Evolutionary conservation across 2,888 invertebrate species (phyloP).

Genomic region (Tetrapedia diversipes): DNA sequence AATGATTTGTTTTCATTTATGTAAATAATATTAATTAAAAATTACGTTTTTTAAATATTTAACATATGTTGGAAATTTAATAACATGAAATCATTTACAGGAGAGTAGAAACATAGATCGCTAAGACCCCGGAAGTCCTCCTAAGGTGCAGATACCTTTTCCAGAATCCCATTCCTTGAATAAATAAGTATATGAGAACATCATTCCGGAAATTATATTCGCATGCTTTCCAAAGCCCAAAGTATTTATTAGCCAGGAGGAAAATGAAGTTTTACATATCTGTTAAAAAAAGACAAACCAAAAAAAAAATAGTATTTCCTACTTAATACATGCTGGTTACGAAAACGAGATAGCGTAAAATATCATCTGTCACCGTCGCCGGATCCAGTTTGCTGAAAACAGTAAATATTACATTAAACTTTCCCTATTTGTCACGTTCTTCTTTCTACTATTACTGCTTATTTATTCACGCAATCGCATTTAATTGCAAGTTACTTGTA

Average conservation of each 20-base stretch:
- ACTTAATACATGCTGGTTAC: constrained; percentile 19
- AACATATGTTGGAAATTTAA: background rate
- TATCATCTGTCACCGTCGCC: constrained; percentile 71
- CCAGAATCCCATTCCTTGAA: background rate
- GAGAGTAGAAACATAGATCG: too few species aligned
- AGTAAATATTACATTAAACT: constrained; percentile 73
- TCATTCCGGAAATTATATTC: constrained; percentile 26
- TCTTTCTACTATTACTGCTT: constrained; percentile 31
- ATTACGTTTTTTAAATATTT: background rate
- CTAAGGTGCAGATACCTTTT: background rate
- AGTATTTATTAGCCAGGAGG: constrained; percentile 70
- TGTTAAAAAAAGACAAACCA: background rate
- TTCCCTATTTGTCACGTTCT: constrained; percentile 23
- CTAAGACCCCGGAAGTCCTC: constrained; percentile 16
- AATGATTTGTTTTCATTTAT: too few species aligned
- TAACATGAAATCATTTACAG: too few species aligned
- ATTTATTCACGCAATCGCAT: constrained; percentile 33
- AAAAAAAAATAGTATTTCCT: constrained; percentile 16
- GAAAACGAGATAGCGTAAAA: constrained; percentile 37
- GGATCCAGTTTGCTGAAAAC: constrained; percentile 70
- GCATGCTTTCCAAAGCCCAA: constrained; percentile 48
- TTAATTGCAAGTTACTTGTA: constrained; percentile 13
- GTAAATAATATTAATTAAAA: background rate
- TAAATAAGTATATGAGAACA: constrained; percentile 6
- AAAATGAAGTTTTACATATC: constrained; percentile 52